Percentiles rank a stretch among this genome's conserved stretches.
These are phyloP conservation scores for Heterocephalus glaber DNA, from an alignment of 2,113 vertebrate species.

Conservation along the genomic window DNA sequence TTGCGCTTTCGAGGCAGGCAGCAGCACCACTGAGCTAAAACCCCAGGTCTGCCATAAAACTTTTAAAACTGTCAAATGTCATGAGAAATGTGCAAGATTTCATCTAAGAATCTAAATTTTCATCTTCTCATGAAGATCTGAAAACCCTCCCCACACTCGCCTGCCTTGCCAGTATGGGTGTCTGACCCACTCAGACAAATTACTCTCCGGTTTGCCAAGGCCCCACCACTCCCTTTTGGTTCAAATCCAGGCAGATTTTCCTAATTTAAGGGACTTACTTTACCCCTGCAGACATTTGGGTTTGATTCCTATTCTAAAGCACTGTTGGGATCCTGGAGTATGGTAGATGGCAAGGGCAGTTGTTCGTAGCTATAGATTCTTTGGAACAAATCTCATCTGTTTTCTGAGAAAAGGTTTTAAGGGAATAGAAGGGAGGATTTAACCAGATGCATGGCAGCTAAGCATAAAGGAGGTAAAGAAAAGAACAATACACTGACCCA, in stretches of 20 bases:
- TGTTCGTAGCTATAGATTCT: neutral
- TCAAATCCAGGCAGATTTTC: slow-evolving; percentile 36
- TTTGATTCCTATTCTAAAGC: neutral
- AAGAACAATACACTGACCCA: neutral
- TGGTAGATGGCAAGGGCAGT: neutral
- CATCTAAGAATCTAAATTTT: neutral
- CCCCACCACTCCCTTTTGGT: neutral
- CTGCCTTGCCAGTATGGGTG: neutral
- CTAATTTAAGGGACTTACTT: neutral
- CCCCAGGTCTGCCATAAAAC: neutral
- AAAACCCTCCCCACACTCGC: neutral
- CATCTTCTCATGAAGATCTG: slow-evolving; percentile 23
- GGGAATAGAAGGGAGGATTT: neutral
- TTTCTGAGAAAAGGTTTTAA: slow-evolving; percentile 27
- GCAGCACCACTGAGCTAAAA: too few relatives aligned
- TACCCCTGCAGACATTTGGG: neutral
- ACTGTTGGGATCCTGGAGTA: neutral
- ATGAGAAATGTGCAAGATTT: neutral
- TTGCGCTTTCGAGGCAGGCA: too few relatives aligned
- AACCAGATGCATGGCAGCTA: neutral
- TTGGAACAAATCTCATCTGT: neutral
- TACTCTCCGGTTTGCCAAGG: neutral
- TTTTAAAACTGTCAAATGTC: neutral
- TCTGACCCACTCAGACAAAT: neutral
- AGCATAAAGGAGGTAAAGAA: neutral